Evolutionary conservation across 2,113 vertebrate species (phyloP), one percentile per base, ranked within the genome.

Genomic region (Opisthocomus hoazin): DNA sequence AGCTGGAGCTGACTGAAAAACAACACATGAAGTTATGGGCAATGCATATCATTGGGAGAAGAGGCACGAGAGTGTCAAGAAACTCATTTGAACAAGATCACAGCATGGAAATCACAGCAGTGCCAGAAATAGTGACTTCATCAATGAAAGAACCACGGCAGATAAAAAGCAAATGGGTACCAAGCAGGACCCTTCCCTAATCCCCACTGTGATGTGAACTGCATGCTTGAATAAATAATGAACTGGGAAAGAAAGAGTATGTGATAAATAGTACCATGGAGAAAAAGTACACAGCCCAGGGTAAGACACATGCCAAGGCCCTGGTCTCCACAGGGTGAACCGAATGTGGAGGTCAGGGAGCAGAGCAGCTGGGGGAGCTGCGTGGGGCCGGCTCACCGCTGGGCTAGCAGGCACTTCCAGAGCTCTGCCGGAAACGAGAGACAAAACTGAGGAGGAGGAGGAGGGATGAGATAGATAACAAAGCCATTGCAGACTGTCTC

Each of bases 201-300:
- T 97, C 51, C 77, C 80, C 86, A 87, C 91, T 87, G 89, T 58
- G 95, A 92, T 81, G 80, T 94, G 93, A 95, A 94, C 68, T 87
- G 91, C 79, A 84, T 77, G 80, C 93, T 86, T 92, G 86, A 96
- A 94, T 91, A 91, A 96, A 91, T 78, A 92, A 91, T 20, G 6
- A 87, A 70, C 69, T 36, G 84, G 46, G 65, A 86, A 92, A 91
- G 48, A 86, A 90, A 86, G 80, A 70, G 43, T 22, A 90, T 43
- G 39, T 8, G 7, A 88, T 80, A 95, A 96, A 95, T 48, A 89
- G 54, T 70, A 45, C 76, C 88, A 54, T 22, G 51, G 51, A 86
- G 69, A 81, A 78, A 78, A 84, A 94, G 83, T 54, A 74, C 56
- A 70, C 54, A 84, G 8, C n/a, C 79, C 68, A 63, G 80, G 51